These are phyloP conservation scores for Trilocha varians DNA, from an alignment of 2,888 invertebrate species.

Conservation along the genomic window DNA sequence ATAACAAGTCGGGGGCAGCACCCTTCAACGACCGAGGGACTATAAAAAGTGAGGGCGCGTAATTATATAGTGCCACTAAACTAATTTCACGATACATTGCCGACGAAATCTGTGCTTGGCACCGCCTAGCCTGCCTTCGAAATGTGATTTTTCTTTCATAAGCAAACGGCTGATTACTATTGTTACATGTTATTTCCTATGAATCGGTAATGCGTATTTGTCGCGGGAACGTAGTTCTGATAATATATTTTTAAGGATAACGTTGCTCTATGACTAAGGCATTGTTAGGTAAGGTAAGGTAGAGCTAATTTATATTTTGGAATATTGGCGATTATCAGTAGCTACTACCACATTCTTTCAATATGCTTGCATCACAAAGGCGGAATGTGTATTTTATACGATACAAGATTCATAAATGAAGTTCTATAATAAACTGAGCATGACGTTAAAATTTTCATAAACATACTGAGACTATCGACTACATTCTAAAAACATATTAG, in stretches of 20 bases:
- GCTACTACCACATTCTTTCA: too few relatives aligned
- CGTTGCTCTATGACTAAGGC: too few relatives aligned
- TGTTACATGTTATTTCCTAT: constrained; percentile 65
- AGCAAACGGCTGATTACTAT: constrained; percentile 61
- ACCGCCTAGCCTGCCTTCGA: constrained; percentile 55
- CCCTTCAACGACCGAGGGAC: constrained; percentile 39
- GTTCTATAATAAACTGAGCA: too few relatives aligned
- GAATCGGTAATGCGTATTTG: constrained; percentile 60
- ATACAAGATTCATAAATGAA: background rate
- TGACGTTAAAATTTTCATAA: too few relatives aligned
- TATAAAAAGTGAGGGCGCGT: constrained; percentile 67
- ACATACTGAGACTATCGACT: too few relatives aligned
- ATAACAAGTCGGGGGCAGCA: constrained; percentile 48
- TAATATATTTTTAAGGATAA: too few relatives aligned
- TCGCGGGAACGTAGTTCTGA: constrained; percentile 39
- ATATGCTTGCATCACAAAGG: too few relatives aligned
- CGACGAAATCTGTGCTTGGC: constrained; percentile 72
- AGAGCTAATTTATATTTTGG: too few relatives aligned
- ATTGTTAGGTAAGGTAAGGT: too few relatives aligned
- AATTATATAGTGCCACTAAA: constrained; percentile 74
- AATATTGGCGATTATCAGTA: too few relatives aligned
- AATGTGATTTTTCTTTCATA: constrained; percentile 64
- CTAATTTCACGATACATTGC: constrained; percentile 74
- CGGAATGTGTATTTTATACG: too few relatives aligned
- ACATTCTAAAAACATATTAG: too few relatives aligned